Evolutionary conservation across 64 coral and sea anemone genomes (phyloP).

Genomic region (Platygyra sinensis): DNA sequence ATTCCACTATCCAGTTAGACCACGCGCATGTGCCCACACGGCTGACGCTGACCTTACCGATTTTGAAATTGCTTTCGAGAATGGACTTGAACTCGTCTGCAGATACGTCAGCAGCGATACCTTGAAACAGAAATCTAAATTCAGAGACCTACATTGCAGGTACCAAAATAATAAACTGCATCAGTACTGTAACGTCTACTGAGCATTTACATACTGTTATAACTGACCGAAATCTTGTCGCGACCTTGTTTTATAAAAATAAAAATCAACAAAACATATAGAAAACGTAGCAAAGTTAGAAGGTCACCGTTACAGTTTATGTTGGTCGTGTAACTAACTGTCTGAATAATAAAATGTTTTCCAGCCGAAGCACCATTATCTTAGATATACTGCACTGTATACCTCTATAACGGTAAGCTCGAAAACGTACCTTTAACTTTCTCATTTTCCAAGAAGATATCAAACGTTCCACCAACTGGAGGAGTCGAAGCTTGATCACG

Average conservation of each 20-base stretch:
- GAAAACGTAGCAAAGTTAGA: no score
- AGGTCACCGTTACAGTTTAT: no score
- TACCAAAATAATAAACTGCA: not conserved
- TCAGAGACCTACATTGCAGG: not conserved
- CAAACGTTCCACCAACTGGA: slow-evolving; percentile 66
- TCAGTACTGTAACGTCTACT: no score
- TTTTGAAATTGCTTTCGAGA: slow-evolving; percentile 60
- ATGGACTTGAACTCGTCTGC: slow-evolving; percentile 22
- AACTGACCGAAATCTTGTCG: no score
- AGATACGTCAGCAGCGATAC: slow-evolving; percentile 51
- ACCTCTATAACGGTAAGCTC: no score
- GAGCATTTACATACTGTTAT: no score
- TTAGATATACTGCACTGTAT: no score
- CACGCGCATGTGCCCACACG: slow-evolving; percentile 61
- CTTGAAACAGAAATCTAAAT: not conserved
- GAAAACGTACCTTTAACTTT: slow-evolving; percentile 29
- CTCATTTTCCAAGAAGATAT: slow-evolving; percentile 36
- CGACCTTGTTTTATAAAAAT: no score
- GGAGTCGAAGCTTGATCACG: slow-evolving; percentile 61
- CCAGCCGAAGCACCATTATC: no score
- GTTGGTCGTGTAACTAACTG: no score
- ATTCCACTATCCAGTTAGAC: slow-evolving; percentile 67
- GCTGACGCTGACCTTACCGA: slow-evolving; percentile 61
- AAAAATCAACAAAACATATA: no score
- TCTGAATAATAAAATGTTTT: no score